Evolutionary conservation across 1,140 invertebrate species (phyloP), one percentile per base, ranked within the genome.

Genomic region (Trachelipus rathkii): DNA sequence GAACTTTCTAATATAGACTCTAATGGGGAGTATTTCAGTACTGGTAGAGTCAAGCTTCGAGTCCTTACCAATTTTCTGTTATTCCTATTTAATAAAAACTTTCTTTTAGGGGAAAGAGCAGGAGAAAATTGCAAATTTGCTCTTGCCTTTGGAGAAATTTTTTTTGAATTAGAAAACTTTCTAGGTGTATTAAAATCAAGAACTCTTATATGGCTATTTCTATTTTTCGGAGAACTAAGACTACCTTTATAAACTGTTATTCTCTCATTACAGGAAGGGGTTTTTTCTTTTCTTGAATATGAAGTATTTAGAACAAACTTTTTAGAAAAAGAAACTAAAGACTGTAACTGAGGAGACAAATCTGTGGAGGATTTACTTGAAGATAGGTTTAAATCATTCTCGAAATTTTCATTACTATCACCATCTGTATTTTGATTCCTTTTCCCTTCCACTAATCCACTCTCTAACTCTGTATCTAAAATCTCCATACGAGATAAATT

Each of bases 101-200:
- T 19, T 60, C 8, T 60, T 2, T 60, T 13, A 15, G 50, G 50
- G 19, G 50, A 60, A 60, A 8, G 50, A 60, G 50, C 2, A 60
- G 50, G 50, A 60, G 50, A 60, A 60, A 60, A 60, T 19, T 60
- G 1, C 11, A 60, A 19, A 19, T 19, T 60, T 15, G 11, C 19
- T 60, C 50, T 60, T 19, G 2, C 50, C 19, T 19, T 60, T 19
- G 50, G 50, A 15, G 50, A 60, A 4, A 2, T 8, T 60, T 60
- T 60, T 60, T 19, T 60, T 13, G 50, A 60, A 60, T 19, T 60
- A 15, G 19, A 60, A 60, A 60, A 2, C 50, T 60, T 60, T 19
- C 50, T 60, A 3, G 50, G 50, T 15, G 50, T 60, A 60, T 60
- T 60, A 19, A 60, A 60, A 60, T 60, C 50, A 60, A 60, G 50